phyloP scores from a whole-genome alignment of 2,888 invertebrate genomes.

The Agonum fuliginosum region DNA sequence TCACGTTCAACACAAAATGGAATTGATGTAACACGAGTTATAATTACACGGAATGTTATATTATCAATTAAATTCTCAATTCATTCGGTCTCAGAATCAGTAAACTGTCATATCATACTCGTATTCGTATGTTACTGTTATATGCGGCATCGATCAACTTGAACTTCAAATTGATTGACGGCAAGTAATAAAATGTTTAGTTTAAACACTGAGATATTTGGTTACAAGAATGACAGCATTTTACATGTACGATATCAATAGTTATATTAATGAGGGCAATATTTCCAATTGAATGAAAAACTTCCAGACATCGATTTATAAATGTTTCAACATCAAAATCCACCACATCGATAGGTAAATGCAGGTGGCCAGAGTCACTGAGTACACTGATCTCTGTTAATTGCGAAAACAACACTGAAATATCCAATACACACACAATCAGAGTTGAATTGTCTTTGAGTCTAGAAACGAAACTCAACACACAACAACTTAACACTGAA shows the following conservation, averaged over 20 bases:
- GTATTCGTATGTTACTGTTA: slow-evolving; percentile 25
- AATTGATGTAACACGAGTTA: slow-evolving; percentile 56
- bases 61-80: slow-evolving; percentile 46
- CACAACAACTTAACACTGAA: neutral
- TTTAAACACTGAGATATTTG: slow-evolving; percentile 60
- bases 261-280: slow-evolving; percentile 60
- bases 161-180: slow-evolving; percentile 34
- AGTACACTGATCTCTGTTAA: slow-evolving; percentile 54
- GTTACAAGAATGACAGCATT: slow-evolving; percentile 61
- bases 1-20: slow-evolving; percentile 55
- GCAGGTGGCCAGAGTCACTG: slow-evolving; percentile 58
- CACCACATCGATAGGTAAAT: slow-evolving; percentile 58
- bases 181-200: slow-evolving; percentile 55
- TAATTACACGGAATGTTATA: slow-evolving; percentile 58
- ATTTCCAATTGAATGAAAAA: slow-evolving; percentile 58
- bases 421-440: slow-evolving; percentile 55
- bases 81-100: slow-evolving; percentile 10
- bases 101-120: slow-evolving; percentile 47
- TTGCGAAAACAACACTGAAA: slow-evolving; percentile 56
- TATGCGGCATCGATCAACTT: slow-evolving; percentile 39
- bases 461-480: neutral
- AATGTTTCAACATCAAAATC: slow-evolving; percentile 60
- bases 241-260: slow-evolving; percentile 61
- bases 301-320: slow-evolving; percentile 59
- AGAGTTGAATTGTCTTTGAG: slow-evolving; percentile 10